Base-by-base conservation (phyloP, 2,888 invertebrate species). In the Frankliniella intonsa region DNA sequence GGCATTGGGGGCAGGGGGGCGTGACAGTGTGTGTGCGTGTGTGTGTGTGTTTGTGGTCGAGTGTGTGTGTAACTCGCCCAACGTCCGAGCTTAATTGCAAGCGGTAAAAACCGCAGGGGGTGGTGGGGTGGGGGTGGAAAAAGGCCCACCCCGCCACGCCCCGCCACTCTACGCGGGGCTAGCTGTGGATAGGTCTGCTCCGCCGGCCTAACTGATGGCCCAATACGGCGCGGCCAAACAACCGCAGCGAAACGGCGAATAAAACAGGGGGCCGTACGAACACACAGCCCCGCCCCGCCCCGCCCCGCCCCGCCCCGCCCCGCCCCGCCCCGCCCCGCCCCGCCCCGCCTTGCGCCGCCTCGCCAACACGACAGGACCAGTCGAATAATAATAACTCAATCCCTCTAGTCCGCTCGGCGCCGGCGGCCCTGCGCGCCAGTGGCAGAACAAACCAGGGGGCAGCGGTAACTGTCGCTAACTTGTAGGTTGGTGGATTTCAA, bases 91-190 rank as follows among this genome's bases (percentile, higher is more conserved):
- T 69, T 69, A 69, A 69, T 69, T 69, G 69, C 69, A n/a, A 22
- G n/a, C 69, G 69, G 69, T 69, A 69, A 69, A 69, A 69, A 69
- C 69, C 69, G 25, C 69, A 69, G 62, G 17, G 62, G 14, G 62
- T 17, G 17, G 17, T 10, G 62, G 2, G 55, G 12, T 2, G 55
- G 55, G 7, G 5, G 55, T 1, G 55, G 55, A 8, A 17, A 19
- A 7, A 62, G 62, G n/a, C 19, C 8, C 62, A 17, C 55, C 55
- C 12, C 51, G 55, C 55, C 51, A 51, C 12, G 51, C 51, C 51
- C 9, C 9, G 51, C 51, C 51, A 51, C 55, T 17, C 55, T 8
- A 12, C 12, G 55, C 65, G 65, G 19, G 19, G 65, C 38, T 38
- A 38, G 38, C 38, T 38, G 38, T 38, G 38, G 69, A 69, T 69